Evolutionary conservation across 2,113 vertebrate genomes (phyloP).

Genomic region (Cepphus grylle): DNA sequence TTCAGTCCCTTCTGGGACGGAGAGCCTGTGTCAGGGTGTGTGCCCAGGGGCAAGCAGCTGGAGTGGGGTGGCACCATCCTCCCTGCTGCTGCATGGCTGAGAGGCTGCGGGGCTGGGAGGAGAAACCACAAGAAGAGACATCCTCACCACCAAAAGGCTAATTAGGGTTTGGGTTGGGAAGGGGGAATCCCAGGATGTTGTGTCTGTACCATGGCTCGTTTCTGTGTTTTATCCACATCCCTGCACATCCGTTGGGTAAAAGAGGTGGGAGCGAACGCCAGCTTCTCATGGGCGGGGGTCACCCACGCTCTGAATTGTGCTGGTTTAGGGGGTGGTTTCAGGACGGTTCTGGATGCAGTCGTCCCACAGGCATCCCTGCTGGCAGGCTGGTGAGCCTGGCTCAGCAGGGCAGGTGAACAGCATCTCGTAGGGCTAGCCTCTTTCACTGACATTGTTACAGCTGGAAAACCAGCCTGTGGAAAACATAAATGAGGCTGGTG

Average conservation of each 20-base stretch:
- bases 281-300: background rate
- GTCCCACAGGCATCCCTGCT: fast-evolving
- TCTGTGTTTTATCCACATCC: background rate
- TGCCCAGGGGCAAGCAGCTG: background rate
- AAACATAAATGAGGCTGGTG: background rate
- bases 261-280: fast-evolving
- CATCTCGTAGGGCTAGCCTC: background rate
- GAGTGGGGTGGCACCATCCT: background rate
- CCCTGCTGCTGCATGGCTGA: background rate
- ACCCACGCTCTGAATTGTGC: fast-evolving
- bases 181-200: fast-evolving
- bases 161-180: background rate
- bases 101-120: background rate
- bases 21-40: background rate
- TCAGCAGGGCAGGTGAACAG: background rate
- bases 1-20: background rate
- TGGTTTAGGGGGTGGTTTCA: background rate
- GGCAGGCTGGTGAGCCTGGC: background rate
- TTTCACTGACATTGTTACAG: background rate
- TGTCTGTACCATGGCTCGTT: fast-evolving
- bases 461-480: background rate
- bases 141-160: fast-evolving
- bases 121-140: background rate
- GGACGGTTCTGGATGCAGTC: background rate
- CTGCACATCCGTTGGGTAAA: background rate